Conservation (phyloP, 2,888 invertebrate species). For the Agonum fuliginosum region DNA sequence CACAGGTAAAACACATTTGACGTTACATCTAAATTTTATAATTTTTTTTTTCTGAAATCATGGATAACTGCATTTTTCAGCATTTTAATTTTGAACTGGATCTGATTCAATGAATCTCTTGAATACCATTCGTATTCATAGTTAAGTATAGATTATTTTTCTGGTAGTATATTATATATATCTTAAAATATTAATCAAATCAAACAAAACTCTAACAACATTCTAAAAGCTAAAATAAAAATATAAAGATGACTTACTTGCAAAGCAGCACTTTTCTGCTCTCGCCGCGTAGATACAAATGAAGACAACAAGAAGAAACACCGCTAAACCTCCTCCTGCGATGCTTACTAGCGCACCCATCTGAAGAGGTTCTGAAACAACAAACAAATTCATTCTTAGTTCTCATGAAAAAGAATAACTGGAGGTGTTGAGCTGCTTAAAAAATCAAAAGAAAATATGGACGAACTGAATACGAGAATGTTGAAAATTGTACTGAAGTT, state of each 20-base stretch:
- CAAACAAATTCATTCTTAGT: neutral
- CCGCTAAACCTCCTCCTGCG: slow-evolving; percentile 76
- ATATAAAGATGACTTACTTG: slow-evolving; percentile 73
- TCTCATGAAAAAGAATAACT: neutral
- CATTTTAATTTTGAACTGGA: too few species aligned
- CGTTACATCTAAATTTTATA: too few species aligned
- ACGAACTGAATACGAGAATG: neutral
- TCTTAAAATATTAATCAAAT: neutral
- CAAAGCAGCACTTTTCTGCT: slow-evolving; percentile 78
- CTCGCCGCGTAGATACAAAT: slow-evolving; percentile 77
- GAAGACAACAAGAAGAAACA: slow-evolving; percentile 75
- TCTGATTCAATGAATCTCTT: too few species aligned
- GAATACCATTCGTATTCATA: too few species aligned
- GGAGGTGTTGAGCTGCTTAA: neutral
- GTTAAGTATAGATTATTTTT: too few species aligned
- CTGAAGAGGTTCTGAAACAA: slow-evolving; percentile 76
- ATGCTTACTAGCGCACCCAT: slow-evolving; percentile 78
- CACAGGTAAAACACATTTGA: too few species aligned
- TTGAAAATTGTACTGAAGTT: too few species aligned
- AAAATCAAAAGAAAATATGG: neutral
- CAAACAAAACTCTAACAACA: neutral
- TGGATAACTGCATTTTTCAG: too few species aligned
- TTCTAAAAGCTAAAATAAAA: neutral
- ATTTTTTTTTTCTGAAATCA: too few species aligned
- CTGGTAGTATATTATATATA: too few species aligned